Evolutionary conservation across 23 tunicate genomes (phyloP), one percentile per base, ranked within the genome.

Genomic region (Trididemnum miniatum): DNA sequence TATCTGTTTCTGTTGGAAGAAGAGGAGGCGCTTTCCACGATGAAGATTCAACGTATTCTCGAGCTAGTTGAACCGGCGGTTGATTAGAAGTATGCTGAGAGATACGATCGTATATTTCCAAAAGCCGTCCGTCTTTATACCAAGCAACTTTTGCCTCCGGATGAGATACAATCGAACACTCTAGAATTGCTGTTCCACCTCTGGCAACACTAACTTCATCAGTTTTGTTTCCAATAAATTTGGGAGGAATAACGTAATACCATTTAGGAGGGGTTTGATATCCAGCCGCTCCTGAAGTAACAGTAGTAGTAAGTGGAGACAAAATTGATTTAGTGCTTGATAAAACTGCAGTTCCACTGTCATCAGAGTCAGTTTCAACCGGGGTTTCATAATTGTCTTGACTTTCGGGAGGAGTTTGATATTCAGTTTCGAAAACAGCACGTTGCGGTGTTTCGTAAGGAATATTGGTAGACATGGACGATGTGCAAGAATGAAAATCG

Each of bases 101-200:
- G 1, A 91, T 75, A 12, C 97, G 87, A 39, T 86, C 89, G 82
- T 85, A 91, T 2, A 91, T 91, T 35, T 91, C 97, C 87, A 91
- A 24, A 20, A 91, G 77, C 0, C 89, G 66, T 24, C 97, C 90
- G 40, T 91, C 90, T 75, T 91, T 91, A 71, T 91, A 91, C 97
- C 97, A 91, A 35, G 97, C 97, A 4, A 91, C 86, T 77, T 91
- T 91, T 0, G 97, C 90, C 49, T 84, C 86, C 0, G 97, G 97
- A 57, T 86, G 83, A 31, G 97, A 86, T 25, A 91, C 57, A 2
- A 91, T 36, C 0, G 90, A 85, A 50, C 97, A 91, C 0, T 73
- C 81, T 0, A 91, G 51, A 20, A 65, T 34, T 2, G 87, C 97
- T 52, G 86, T 74, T 20, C 81, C 85, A 0, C 90, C 87, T 31